Evolutionary conservation across 2,113 vertebrate genomes (phyloP), one percentile per base, ranked within the genome.

Genomic region (Saccopteryx bilineata): DNA sequence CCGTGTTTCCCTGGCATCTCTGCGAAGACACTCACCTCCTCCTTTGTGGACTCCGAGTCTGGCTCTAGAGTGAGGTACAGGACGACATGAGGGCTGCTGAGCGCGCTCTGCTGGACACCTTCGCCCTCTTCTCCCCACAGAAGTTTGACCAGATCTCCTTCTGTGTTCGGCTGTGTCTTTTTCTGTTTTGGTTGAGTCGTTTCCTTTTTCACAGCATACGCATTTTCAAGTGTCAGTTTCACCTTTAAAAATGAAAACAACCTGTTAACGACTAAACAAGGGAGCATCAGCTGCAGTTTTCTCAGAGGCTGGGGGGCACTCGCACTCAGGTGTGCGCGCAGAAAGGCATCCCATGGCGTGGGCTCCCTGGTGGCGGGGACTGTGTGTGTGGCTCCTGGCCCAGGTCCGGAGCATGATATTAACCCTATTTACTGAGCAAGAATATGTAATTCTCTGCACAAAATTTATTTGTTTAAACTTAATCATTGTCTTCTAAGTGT

Each of bases 1-100:
- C 33, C 17, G 26, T 26, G 84, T 72, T 63, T 56, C 23, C 60
- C 48, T 74, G 72, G 63, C 5, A 10, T 26, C 31, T 78, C 21
- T 21, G 28, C 91, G 23, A 89, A 91, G 31, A 81, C 66, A 98
- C 99, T 86, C 96, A 99, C 99, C 99, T 99, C 99, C 33, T 99
- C 99, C 94, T 98, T 99, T 1, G 98, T 97, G 0, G 98, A 96
- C 19, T 99, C 98, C 0, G 99, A 99, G 97, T 99, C 99, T 90
- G 99, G 98, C 92, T 99, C 99, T 1, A 99, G 98, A 0, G 99
- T 98, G 95, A 99, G 99, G 96, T 99, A 99, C 99, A 99, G 99
- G 95, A 98, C 87, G 5, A 99, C 97, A 68, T 99, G 99, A 8
- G 99, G 99, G 87, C 98, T 92, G 0, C 98, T 98, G n/a, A 98